phyloP scores from a whole-genome alignment of 2,113 vertebrate species.

The Centropus unirufus region DNA sequence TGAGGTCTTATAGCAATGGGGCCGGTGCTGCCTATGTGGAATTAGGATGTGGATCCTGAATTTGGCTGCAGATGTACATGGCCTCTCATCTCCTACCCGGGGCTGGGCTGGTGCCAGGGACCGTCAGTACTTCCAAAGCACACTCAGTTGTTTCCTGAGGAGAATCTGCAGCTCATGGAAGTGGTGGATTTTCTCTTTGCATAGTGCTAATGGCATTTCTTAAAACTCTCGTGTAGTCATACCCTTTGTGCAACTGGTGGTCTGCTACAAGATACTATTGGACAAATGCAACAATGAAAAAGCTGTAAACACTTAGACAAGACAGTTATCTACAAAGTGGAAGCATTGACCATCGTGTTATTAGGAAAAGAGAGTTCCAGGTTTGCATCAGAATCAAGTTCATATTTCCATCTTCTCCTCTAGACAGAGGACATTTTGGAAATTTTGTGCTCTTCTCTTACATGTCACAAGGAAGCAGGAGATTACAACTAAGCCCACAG shows the following conservation, averaged over 20 bases:
- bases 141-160: background rate
- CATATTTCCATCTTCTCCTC: background rate
- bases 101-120: background rate
- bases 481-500: background rate
- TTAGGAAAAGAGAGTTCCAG: rapidly evolving
- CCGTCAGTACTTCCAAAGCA: background rate
- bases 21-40: background rate
- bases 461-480: background rate
- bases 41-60: background rate
- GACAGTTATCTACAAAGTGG: background rate
- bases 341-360: background rate
- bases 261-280: background rate
- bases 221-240: background rate
- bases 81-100: background rate
- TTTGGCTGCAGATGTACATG: background rate
- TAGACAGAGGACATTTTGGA: background rate
- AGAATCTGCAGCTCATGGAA: background rate
- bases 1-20: background rate
- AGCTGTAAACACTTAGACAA: background rate
- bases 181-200: background rate
- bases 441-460: background rate
- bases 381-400: background rate
- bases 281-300: background rate
- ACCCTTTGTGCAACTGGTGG: background rate
- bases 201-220: background rate